Base-by-base conservation (phyloP, 2,797 vertebrate genomes). In the Triplophysa bombifrons region DNA sequence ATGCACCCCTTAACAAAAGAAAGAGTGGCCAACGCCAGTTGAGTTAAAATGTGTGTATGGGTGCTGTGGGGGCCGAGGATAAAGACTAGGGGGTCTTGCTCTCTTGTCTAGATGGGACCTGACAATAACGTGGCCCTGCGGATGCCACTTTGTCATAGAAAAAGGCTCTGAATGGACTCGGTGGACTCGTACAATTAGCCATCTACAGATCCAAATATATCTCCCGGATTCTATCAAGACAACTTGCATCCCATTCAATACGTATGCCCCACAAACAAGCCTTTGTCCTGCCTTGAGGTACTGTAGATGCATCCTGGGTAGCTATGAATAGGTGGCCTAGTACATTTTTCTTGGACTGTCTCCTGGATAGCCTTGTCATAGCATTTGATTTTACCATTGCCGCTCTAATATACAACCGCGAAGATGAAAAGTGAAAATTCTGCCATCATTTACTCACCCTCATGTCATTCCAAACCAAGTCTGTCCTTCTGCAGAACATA, bases 171-270 rank as follows among this genome's bases (percentile, higher is more conserved):
- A 85, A 84, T 78, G 64, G 80, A 76, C 76, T 82, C 71, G 10
- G 74, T 77, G 83, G 65, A 71, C 41, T 27, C 67, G 71, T 65
- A 82, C 74, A 85, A 84, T 86, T 82, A 86, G 74, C 61, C 67
- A 67, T 80, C 74, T 58, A 77, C 50, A 67, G 44, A 65, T 51
- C 74, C 68, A 74, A 76, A 83, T 83, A 81, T 81, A 68, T 80
- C 81, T 78, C 76, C 73, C 17, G 44, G 63, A 72, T 74, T 74
- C 61, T 81, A 77, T 73, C 69, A 82, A 81, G 68, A 81, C 44
- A 79, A 82, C 66, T 63, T 55, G 51, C 65, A 64, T 76, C 72
- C 77, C 71, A 76, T 84, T 85, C 70, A 84, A 22, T 68, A 72
- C 41, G 71, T 44, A n/a, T 70, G 74, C 25, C 63, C 30, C 22